phyloP scores from a whole-genome alignment of 2,797 vertebrate genomes.

The Amazona ochrocephala region DNA sequence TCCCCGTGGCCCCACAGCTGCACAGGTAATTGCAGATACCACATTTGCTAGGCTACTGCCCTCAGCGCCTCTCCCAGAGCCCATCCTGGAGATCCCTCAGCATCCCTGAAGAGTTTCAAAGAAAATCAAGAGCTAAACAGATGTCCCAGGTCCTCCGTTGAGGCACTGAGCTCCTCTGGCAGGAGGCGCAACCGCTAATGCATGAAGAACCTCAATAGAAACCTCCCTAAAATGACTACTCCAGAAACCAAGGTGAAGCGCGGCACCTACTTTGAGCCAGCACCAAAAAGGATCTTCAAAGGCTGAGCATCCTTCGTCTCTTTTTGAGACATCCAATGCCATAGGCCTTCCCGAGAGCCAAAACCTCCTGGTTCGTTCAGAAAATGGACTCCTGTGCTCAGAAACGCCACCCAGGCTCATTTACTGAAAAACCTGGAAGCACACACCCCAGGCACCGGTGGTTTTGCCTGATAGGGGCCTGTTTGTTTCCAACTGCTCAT shows the following conservation, averaged over 20 bases:
- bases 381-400: neutral
- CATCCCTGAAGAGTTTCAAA: neutral
- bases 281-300: neutral
- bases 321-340: neutral
- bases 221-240: neutral
- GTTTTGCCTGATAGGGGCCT: neutral
- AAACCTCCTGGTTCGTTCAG: neutral
- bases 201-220: neutral
- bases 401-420: neutral
- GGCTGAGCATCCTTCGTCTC: neutral
- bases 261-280: neutral
- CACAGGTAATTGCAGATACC: neutral
- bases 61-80: neutral
- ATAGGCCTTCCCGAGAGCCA: neutral
- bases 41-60: neutral
- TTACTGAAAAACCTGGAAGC: neutral
- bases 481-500: slow-evolving; percentile 29
- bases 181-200: neutral
- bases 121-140: neutral
- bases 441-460: neutral
- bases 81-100: neutral
- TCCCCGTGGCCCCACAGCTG: neutral
- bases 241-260: neutral
- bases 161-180: neutral
- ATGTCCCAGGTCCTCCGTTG: neutral